phyloP scores from a whole-genome alignment of 2,797 vertebrate genomes.

The Zenarchopterus dispar region DNA sequence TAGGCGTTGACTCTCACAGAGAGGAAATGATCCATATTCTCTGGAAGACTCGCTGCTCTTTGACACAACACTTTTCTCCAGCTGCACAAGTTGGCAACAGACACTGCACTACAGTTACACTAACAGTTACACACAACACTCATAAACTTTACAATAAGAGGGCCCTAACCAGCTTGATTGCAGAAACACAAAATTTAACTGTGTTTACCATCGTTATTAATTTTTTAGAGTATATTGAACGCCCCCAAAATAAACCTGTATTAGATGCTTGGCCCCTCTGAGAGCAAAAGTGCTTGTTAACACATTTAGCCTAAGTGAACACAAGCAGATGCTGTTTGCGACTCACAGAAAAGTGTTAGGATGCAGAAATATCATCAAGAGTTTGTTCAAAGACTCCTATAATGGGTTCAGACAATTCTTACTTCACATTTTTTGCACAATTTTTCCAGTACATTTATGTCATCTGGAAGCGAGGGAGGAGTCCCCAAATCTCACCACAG shows the following conservation, averaged over 20 bases:
- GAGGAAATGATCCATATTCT: conserved; percentile 32
- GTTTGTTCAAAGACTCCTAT: too few relatives aligned
- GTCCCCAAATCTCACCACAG: conserved; percentile 46
- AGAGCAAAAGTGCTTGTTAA: not conserved
- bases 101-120: conserved; percentile 1
- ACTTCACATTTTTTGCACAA: conserved; percentile 17
- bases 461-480: conserved; percentile 46
- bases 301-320: not conserved
- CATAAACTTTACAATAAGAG: too few relatives aligned
- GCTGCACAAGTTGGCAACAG: conserved; percentile 46
- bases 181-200: too few relatives aligned
- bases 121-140: conserved; percentile 6
- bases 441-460: conserved; percentile 52
- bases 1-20: conserved; percentile 21
- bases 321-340: conserved; percentile 4
- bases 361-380: too few relatives aligned
- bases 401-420: not conserved
- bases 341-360: too few relatives aligned
- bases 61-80: conserved; percentile 44
- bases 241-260: too few relatives aligned
- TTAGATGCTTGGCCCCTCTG: not conserved
- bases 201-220: too few relatives aligned
- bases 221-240: too few relatives aligned
- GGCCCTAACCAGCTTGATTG: too few relatives aligned
- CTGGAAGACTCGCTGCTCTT: conserved; percentile 19